These are phyloP conservation scores for Polyergus mexicanus DNA, from an alignment of 1,140 invertebrate species.

Conservation along the genomic window DNA sequence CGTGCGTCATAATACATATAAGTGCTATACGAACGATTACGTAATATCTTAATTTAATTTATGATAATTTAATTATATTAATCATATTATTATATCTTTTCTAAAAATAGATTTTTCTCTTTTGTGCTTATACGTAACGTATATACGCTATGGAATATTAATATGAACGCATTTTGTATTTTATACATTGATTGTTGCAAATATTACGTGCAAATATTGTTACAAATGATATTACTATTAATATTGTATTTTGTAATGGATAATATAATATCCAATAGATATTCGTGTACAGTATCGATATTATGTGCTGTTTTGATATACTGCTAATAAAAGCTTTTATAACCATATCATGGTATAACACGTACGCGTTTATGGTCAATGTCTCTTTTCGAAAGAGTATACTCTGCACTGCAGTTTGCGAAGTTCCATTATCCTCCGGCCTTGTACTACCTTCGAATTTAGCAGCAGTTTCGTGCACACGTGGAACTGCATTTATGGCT, in stretches of 20 bases:
- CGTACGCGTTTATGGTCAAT: conserved; percentile 29
- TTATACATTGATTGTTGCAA: not conserved
- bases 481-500: conserved; percentile 31
- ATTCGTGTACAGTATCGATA: not conserved
- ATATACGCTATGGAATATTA: not conserved
- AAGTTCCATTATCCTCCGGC: conserved; percentile 48
- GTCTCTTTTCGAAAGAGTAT: conserved; percentile 37
- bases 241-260: conserved; percentile 10
- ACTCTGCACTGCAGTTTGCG: conserved; percentile 30
- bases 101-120: not conserved
- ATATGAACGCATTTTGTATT: not conserved
- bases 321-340: conserved; percentile 51
- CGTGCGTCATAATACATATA: too few species aligned
- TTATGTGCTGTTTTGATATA: conserved; percentile 14
- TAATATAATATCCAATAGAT: not conserved
- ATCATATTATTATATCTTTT: not conserved
- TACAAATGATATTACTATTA: conserved; percentile 10
- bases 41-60: not conserved
- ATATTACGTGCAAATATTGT: not conserved
- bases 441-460: conserved; percentile 32
- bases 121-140: not conserved
- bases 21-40: too few species aligned
- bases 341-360: not conserved
- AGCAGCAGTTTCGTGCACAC: conserved; percentile 23
- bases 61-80: not conserved